Evolutionary conservation across 2,797 vertebrate genomes (phyloP), one percentile per base, ranked within the genome.

Genomic region (Diceros bicornis): DNA sequence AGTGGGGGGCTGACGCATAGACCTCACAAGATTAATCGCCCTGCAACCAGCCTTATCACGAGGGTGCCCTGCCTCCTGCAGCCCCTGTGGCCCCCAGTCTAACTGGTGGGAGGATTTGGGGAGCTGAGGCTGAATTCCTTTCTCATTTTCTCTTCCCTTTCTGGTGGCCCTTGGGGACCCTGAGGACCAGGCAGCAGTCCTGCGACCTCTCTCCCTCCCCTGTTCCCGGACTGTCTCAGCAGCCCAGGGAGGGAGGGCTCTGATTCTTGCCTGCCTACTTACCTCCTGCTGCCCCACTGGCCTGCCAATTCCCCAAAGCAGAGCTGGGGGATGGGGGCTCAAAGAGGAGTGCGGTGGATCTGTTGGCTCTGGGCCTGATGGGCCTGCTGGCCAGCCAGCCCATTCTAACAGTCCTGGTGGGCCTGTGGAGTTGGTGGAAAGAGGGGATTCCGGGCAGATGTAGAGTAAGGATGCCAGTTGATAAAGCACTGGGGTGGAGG

Each of bases 1-100:
- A 92, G 96, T 23, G 95, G 96, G 94, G 97, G 93, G 97, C 96
- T 98, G 98, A 96, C 66, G 86, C 97, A 97, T 97, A 16, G 96
- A 52, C 97, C 96, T 97, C 61, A 32, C 98, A 98, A 99, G 99
- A 99, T 99, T 98, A 99, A 99, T 99, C 97, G 81, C 98, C 79
- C 74, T 93, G 96, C 86, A 92, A 97, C 97, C 85, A 62, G 98
- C 97, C 98, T 99, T 98, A 96, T 98, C 98, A 98, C 95, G 81
- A 97, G 97, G 95, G 92, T 29, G 52, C 85, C 88, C 55, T 69
- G 71, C 71, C 85, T 92, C 55, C 61, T 89, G 4, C 91, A 72
- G 64, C 95, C 62, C 77, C 50, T 18, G 6, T 3, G 7, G 47
- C 37, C 64, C 81, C 61, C 41, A 50, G 50, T 79, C 77, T 25